Base-by-base conservation (phyloP, 2,888 invertebrate species). In the Brenthis daphne region DNA sequence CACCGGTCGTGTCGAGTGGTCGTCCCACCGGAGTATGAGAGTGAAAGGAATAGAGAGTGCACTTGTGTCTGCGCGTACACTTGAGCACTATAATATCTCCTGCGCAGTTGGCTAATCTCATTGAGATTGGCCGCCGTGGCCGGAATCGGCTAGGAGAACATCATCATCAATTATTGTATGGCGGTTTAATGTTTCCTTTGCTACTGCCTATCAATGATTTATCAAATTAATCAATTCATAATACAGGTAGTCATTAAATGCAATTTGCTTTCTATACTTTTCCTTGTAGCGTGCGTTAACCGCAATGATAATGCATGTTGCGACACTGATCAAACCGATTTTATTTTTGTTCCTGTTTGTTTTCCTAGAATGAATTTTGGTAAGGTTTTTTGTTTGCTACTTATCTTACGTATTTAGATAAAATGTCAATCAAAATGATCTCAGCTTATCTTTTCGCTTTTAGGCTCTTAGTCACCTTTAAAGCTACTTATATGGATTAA, bases 241-340 rank as follows among this genome's bases (percentile, higher is more conserved):
- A 20, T 33, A 64, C n/a, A 67, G 54, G 48, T 50, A 47, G 37
- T 64, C 48, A 68, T 64, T 50, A 57, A 66, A 70, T 50, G 65
- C 58, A 65, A 54, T 68, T 64, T 64, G 68, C 71, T 73, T 74
- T 75, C 73, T 71, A 68, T 58, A 57, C 67, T 73, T 70, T 75
- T 75, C 75, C 74, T 71, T 68, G 58, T 74, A 63, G 74, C 73
- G 72, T 74, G 74, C 67, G 24, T 64, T 70, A 64, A 60, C 57
- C 58, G 67, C 65, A 65, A 51, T 67, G 65, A 69, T 68, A 55
- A 67, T 67, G 67, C 70, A 68, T 70, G 55, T 72, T 72, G 67
- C 57, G 70, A 68, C 61, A 72, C 61, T 68, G 64, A 71, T 68
- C 56, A 71, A 57, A 53, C 47, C 64, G 51, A 33, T 24, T 57